Evolutionary conservation across 2,797 vertebrate genomes (phyloP).

Genomic region (Molossus molossus): DNA sequence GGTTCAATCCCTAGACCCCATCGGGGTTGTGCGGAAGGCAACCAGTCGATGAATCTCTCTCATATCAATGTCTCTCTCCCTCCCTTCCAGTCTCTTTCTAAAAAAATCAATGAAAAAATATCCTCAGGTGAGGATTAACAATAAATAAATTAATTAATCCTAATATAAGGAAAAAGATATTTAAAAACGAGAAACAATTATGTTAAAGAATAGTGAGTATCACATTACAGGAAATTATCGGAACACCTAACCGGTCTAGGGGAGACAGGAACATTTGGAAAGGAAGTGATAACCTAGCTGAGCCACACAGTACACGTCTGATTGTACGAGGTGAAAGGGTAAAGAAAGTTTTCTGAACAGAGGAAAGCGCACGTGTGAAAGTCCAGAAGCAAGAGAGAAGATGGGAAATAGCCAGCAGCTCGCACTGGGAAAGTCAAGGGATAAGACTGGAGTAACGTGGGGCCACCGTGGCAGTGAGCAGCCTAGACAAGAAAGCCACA

Average conservation of each 20-base stretch:
- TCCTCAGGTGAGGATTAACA: too few species aligned
- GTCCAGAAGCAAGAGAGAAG: neutral
- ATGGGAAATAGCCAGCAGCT: neutral
- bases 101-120: too few species aligned
- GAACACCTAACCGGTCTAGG: neutral
- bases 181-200: slow-evolving; percentile 42
- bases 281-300: neutral
- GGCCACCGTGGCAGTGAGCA: neutral
- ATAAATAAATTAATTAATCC: neutral
- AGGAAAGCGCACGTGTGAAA: neutral
- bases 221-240: slow-evolving; percentile 14
- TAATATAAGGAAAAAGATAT: slow-evolving; percentile 37
- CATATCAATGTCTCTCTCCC: too few species aligned
- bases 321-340: neutral
- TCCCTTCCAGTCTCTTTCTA: too few species aligned
- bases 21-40: too few species aligned
- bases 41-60: too few species aligned
- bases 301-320: neutral
- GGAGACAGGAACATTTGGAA: neutral
- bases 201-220: slow-evolving; percentile 30
- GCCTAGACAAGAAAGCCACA: neutral
- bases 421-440: neutral
- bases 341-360: neutral
- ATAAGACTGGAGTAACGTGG: neutral
- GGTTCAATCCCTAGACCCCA: too few species aligned